phyloP scores from a whole-genome alignment of 2,797 vertebrate genomes.

The Hylomyscus alleni region DNA sequence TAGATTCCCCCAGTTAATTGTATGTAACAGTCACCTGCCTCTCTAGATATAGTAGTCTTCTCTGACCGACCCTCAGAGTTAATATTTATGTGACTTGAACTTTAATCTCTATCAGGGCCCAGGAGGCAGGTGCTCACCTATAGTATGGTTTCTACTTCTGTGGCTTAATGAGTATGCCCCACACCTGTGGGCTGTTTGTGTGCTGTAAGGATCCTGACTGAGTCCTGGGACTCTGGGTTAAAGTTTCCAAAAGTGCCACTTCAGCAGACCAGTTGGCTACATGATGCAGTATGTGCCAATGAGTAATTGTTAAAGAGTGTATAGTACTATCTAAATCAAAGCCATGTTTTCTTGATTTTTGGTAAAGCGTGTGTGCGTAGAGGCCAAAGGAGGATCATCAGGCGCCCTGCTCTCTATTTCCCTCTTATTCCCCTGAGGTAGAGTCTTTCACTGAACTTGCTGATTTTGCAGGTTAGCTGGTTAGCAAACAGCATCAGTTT shows the following conservation, averaged over 20 bases:
- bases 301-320: neutral
- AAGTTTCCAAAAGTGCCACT: neutral
- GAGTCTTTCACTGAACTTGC: neutral
- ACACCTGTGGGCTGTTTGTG: neutral
- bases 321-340: neutral
- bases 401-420: neutral
- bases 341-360: slow-evolving; percentile 41
- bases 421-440: neutral
- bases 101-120: neutral
- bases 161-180: neutral
- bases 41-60: neutral
- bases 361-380: neutral
- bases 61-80: too few species aligned
- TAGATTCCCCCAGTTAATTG: neutral
- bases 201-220: neutral
- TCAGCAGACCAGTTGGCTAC: neutral
- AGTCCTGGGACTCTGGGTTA: neutral
- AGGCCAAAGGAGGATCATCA: neutral
- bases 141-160: neutral
- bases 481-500: neutral
- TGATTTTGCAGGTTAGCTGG: neutral
- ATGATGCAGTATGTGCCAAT: too few species aligned
- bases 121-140: neutral
- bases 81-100: neutral
- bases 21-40: neutral